Percentiles rank a stretch among this genome's conserved stretches.
phyloP scores from a whole-genome alignment of 2,888 invertebrate species.

The Hermaeophaga mercurialis region DNA sequence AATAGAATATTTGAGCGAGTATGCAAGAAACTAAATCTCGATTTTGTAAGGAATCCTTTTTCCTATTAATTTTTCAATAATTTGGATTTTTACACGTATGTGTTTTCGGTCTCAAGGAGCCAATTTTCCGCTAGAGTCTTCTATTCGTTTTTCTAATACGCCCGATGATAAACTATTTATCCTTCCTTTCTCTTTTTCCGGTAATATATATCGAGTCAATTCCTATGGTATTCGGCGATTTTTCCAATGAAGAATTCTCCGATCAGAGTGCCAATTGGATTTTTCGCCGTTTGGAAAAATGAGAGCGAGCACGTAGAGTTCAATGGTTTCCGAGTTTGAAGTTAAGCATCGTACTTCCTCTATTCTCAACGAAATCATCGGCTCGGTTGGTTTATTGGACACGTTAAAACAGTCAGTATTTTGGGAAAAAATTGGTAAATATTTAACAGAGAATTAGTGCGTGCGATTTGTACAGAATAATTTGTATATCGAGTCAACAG shows the following conservation, averaged over 20 bases:
- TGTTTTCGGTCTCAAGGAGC: background rate
- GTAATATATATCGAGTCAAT: conserved; percentile 17
- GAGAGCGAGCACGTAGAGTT: conserved; percentile 8
- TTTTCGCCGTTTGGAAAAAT: conserved; percentile 19
- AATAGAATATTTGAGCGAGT: too few relatives aligned
- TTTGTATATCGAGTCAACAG: too few relatives aligned
- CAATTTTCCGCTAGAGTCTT: background rate
- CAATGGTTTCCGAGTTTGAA: background rate
- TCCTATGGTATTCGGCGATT: conserved; percentile 9
- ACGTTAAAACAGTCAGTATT: too few relatives aligned
- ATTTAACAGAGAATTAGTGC: too few relatives aligned
- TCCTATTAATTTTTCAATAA: too few relatives aligned
- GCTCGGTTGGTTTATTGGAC: conserved; percentile 12
- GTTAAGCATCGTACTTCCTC: background rate
- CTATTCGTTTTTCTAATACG: conserved; percentile 4
- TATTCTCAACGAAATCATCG: background rate
- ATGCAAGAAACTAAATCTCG: too few relatives aligned
- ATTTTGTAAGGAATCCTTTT: too few relatives aligned
- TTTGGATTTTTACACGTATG: background rate
- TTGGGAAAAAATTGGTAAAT: too few relatives aligned
- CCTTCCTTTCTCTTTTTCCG: conserved; percentile 12
- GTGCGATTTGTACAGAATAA: too few relatives aligned
- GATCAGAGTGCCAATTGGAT: conserved; percentile 14
- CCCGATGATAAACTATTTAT: conserved; percentile 11
- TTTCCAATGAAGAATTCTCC: conserved; percentile 13